These are phyloP conservation scores for Tenthredo livida DNA, from an alignment of 2,888 invertebrate species.

Conservation along the genomic window DNA sequence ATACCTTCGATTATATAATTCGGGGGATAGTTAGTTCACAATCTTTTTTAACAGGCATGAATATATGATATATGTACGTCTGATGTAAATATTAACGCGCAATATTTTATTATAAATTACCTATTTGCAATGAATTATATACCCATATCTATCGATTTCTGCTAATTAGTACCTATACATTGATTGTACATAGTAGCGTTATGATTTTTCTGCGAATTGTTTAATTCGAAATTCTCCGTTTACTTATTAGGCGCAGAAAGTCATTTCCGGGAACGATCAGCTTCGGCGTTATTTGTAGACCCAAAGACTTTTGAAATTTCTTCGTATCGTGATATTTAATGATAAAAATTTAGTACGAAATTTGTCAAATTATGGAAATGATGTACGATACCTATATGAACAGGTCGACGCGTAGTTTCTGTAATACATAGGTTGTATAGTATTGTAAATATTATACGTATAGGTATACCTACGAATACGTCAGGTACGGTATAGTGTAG, in stretches of 20 bases:
- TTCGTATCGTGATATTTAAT: background rate
- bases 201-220: background rate
- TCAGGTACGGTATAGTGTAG: background rate
- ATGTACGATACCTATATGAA: background rate
- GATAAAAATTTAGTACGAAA: background rate
- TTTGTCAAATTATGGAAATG: background rate
- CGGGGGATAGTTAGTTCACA: no score
- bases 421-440: background rate
- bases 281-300: background rate
- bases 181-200: background rate
- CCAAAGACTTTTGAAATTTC: background rate
- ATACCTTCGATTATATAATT: no score
- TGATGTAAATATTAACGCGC: background rate
- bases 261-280: background rate
- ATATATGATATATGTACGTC: no score
- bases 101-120: background rate
- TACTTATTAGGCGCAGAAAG: background rate
- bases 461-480: background rate
- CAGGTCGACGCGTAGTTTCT: background rate
- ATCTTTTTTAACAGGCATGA: no score
- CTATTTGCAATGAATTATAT: background rate
- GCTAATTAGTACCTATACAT: background rate
- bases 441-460: background rate
- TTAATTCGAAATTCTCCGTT: background rate
- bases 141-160: background rate